Evolutionary conservation across 1,140 invertebrate genomes (phyloP).

Genomic region (Drosophila orosa): DNA sequence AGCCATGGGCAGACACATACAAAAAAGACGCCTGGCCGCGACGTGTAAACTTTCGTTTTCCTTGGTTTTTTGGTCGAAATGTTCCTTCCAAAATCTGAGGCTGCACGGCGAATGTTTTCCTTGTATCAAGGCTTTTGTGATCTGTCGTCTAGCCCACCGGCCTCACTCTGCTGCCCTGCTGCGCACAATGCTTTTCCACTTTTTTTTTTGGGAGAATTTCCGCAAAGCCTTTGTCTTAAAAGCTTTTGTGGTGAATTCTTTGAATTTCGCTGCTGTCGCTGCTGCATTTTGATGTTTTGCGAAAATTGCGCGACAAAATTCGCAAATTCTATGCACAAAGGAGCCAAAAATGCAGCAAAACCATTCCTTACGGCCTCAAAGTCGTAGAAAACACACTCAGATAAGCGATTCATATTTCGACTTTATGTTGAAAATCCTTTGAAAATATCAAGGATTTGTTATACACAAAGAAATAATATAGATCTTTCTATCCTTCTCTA

Average conservation of each 20-base stretch:
- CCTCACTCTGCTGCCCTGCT: background rate
- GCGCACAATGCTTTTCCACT: conserved; percentile 11
- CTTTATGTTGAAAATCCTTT: conserved; percentile 43
- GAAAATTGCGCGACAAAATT: conserved; percentile 71
- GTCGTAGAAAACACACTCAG: conserved; percentile 17
- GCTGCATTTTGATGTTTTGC: conserved; percentile 73
- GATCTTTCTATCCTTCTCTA: background rate
- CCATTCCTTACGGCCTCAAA: conserved; percentile 15
- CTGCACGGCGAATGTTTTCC: conserved; percentile 24
- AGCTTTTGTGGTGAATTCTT: conserved; percentile 61
- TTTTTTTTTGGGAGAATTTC: conserved; percentile 44
- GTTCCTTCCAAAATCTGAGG: conserved; percentile 11
- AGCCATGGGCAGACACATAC: conserved; percentile 16
- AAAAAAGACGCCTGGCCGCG: conserved; percentile 42
- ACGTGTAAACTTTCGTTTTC: conserved; percentile 63
- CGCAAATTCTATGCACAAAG: conserved; percentile 68
- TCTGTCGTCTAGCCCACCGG: conserved; percentile 35
- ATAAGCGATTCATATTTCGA: conserved; percentile 46
- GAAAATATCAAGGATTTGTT: conserved; percentile 13
- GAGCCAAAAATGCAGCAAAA: conserved; percentile 45
- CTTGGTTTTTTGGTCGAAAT: conserved; percentile 6
- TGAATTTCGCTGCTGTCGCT: conserved; percentile 59
- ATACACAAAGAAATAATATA: conserved; percentile 17
- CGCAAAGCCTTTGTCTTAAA: conserved; percentile 32
- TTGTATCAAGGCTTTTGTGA: conserved; percentile 54